Evolutionary conservation across 1,140 invertebrate genomes (phyloP).

Genomic region (Drosophila jambulina): DNA sequence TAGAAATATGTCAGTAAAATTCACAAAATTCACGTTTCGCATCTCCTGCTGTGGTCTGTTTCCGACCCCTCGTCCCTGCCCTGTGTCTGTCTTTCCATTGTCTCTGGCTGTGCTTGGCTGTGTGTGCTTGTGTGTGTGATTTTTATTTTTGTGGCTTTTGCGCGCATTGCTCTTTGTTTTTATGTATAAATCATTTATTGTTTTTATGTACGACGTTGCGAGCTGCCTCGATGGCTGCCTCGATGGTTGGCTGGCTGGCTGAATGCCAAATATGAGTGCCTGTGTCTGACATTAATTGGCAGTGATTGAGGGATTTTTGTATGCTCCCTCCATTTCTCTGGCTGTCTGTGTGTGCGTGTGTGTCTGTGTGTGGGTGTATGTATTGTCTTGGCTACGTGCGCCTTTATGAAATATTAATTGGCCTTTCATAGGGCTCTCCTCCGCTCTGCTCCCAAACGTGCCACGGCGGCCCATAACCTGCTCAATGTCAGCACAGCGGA

Average conservation of each 20-base stretch:
- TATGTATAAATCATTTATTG: constrained; percentile 83
- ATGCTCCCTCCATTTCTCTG: constrained; percentile 28
- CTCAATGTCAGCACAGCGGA: constrained; percentile 60
- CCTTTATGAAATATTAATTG: constrained; percentile 84
- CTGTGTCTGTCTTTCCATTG: constrained; percentile 25
- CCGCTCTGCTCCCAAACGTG: constrained; percentile 59
- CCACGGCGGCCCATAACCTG: constrained; percentile 59
- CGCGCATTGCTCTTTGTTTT: constrained; percentile 78
- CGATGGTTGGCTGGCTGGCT: constrained; percentile 52
- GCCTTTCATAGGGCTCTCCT: constrained; percentile 65
- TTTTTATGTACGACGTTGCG: constrained; percentile 77
- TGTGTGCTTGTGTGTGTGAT: constrained; percentile 56
- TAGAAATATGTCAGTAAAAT: constrained; percentile 81
- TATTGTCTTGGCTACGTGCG: constrained; percentile 72
- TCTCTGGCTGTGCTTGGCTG: constrained; percentile 39
- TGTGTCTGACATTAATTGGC: constrained; percentile 83
- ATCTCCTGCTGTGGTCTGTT: constrained; percentile 69
- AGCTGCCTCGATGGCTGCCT: constrained; percentile 60
- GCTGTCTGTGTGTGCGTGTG: constrained; percentile 19
- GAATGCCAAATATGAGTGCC: constrained; percentile 79
- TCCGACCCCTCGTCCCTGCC: background rate
- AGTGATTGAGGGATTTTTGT: constrained; percentile 83
- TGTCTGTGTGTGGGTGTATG: constrained; percentile 28
- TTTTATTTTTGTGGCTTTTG: constrained; percentile 83
- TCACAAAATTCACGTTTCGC: constrained; percentile 77